Percentiles rank a stretch among this genome's conserved stretches.
These are phyloP conservation scores for Distichodus sexfasciatus DNA, from an alignment of 2,797 vertebrate genomes.

Conservation along the genomic window DNA sequence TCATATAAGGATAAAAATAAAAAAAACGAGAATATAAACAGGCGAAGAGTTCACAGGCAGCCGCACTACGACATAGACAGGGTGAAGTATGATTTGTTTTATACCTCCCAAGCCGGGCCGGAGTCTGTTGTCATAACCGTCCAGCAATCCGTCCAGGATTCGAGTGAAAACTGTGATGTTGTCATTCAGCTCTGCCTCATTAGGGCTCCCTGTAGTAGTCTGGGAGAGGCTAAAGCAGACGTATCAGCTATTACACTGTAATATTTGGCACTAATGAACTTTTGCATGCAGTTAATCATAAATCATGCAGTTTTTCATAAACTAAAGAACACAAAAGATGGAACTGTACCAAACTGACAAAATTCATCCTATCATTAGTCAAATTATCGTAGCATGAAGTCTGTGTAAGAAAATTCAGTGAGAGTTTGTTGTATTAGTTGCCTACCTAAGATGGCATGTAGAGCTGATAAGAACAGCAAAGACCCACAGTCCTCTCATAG, in stretches of 20 bases:
- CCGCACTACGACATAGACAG: too few species aligned
- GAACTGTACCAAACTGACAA: too few species aligned
- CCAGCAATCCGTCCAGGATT: constrained; percentile 89
- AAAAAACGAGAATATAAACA: too few species aligned
- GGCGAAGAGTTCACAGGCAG: too few species aligned
- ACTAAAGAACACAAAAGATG: too few species aligned
- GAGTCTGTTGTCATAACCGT: constrained; percentile 92
- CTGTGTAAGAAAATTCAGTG: background rate
- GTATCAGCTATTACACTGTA: background rate
- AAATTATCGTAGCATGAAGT: background rate
- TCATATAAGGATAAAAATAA: background rate
- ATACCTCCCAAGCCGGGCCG: constrained; percentile 90
- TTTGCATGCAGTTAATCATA: too few species aligned
- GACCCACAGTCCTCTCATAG: constrained; percentile 85
- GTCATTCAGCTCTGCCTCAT: constrained; percentile 84
- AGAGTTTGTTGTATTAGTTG: constrained; percentile 9
- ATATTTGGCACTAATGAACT: background rate
- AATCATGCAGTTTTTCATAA: too few species aligned
- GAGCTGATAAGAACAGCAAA: constrained; percentile 82
- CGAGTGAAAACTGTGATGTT: constrained; percentile 96
- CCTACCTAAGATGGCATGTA: constrained; percentile 88
- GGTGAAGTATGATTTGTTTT: too few species aligned
- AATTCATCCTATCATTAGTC: too few species aligned
- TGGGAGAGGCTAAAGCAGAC: constrained; percentile 77
- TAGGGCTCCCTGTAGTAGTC: constrained; percentile 80